These are phyloP conservation scores for Ashinkailepas kermadecensis DNA, from an alignment of 2,888 invertebrate species.

Conservation along the genomic window DNA sequence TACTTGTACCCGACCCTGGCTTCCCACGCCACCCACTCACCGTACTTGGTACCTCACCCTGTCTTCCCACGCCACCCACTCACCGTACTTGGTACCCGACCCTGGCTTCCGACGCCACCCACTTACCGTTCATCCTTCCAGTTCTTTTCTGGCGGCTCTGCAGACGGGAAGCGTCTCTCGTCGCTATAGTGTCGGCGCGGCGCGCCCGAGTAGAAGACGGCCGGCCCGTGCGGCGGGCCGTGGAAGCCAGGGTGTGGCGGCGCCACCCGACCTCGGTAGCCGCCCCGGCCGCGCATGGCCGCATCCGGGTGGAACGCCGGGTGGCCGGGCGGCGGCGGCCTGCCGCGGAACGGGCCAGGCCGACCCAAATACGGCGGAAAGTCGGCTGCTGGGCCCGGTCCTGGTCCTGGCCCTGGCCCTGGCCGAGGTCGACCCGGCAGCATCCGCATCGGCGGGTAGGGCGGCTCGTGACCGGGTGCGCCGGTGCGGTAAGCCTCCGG, in stretches of 20 bases:
- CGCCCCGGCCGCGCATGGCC: constrained; percentile 22
- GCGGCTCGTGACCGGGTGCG: background rate
- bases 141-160: background rate
- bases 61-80: too few species aligned
- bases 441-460: constrained; percentile 6
- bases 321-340: constrained; percentile 25
- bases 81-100: too few species aligned
- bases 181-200: background rate
- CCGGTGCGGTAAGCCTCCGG: background rate
- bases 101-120: background rate
- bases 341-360: constrained; percentile 17
- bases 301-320: background rate
- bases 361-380: too few species aligned
- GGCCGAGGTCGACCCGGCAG: constrained; percentile 31
- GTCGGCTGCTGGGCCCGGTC: background rate
- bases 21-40: too few species aligned
- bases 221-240: background rate
- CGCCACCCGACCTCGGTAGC: constrained; percentile 8
- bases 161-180: background rate
- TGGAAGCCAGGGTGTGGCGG: constrained; percentile 20
- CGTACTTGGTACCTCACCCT: too few species aligned
- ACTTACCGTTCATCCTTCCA: constrained; percentile 16
- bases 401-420: constrained; percentile 27
- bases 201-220: background rate
- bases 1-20: too few species aligned